Conservation (phyloP, 2,888 invertebrate species). For the Ophraella communa region DNA sequence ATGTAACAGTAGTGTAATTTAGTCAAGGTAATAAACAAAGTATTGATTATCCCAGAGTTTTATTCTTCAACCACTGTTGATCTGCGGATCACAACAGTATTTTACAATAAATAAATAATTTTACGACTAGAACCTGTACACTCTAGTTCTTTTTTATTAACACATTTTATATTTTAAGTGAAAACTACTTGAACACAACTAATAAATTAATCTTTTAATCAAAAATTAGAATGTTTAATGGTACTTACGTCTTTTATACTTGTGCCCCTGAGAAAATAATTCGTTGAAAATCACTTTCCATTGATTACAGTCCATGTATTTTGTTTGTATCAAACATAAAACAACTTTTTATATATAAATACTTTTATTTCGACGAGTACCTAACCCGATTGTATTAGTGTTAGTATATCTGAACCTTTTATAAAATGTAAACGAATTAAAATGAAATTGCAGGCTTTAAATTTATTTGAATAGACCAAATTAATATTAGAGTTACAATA, state of each 20-base stretch:
- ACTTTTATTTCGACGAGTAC: not conserved
- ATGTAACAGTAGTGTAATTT: no score
- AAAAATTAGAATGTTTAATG: not conserved
- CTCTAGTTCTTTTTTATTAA: no score
- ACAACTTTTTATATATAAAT: not conserved
- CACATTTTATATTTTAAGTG: no score
- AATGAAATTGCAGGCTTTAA: not conserved
- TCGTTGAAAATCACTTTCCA: not conserved
- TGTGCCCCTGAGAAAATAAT: not conserved
- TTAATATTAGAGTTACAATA: not conserved
- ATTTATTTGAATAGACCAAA: not conserved
- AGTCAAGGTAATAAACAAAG: no score
- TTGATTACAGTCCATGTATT: not conserved
- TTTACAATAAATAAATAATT: no score
- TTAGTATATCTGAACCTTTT: not conserved
- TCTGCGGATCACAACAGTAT: no score
- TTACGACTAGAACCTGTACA: no score
- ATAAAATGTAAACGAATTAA: not conserved
- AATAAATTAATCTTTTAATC: not conserved
- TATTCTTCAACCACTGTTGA: no score
- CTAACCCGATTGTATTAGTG: not conserved
- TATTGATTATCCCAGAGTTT: no score
- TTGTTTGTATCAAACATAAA: not conserved
- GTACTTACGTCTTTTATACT: not conserved
- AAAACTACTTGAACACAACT: no score